Evolutionary conservation across 1,140 invertebrate species (phyloP), one percentile per base, ranked within the genome.

Genomic region (Nephila pilipes): DNA sequence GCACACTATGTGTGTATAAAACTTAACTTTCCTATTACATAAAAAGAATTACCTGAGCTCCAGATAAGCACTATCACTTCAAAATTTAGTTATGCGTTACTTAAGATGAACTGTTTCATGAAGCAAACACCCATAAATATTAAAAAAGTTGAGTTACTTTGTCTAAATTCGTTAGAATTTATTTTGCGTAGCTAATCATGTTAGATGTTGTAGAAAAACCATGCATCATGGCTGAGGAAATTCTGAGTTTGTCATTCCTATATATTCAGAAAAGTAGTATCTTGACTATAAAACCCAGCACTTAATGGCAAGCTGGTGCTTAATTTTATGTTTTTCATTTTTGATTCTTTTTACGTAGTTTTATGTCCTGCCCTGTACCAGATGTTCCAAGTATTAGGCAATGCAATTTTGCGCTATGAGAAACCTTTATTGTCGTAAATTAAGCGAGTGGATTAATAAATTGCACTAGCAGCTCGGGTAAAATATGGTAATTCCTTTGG

Each of bases 281-380:
- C 63, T 14, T 8, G n/a, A 54, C 16, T 54, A 85, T 85, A 85
- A 85, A 85, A 38, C 54, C n/a, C 16, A 55, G 54, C 81, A 38
- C 22, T 85, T 55, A 55, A 85, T 16, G 54, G 81, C 54, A 54
- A 57, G 25, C n/a, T 25, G 54, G n/a, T 38, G 54, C 81, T 55
- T 85, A 54, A 54, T 54, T 54, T 87, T 60, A 32, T 38, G 29
- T 60, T 55, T 32, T 87, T 87, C n/a, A 60, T 36, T 20, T 29
- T 87, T 87, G 60, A 36, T 87, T 32, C 57, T 87, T 57, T 87
- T 87, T 65, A 18, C 46, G 85, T 36, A n/a, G 20, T 87, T 87
- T 87, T 87, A 87, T 87, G 85, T 87, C 85, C 36, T 87, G 38
- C 32, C 85, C 3, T 22, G 85, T 57, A 29, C 85, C 85, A 87